phyloP scores from a whole-genome alignment of 2,113 vertebrate species.

The Charadrius vociferus region DNA sequence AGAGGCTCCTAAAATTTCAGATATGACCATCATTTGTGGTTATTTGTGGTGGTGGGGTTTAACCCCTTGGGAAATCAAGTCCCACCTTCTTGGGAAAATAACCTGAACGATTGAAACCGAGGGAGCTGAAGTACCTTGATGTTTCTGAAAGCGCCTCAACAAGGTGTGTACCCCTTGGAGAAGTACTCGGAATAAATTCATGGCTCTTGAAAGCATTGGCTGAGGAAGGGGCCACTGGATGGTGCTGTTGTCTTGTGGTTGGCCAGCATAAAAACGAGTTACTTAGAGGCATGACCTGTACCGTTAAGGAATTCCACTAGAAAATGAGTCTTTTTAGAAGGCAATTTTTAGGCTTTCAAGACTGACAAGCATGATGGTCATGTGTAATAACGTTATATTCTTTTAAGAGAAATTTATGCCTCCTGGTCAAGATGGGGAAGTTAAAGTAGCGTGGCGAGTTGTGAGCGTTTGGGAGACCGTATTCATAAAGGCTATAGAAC shows the following conservation, averaged over 20 bases:
- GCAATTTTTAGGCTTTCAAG: not conserved
- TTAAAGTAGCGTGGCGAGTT: not conserved
- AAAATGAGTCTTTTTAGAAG: not conserved
- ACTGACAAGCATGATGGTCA: not conserved
- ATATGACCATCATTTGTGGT: not conserved
- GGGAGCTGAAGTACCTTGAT: not conserved
- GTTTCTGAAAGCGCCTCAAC: not conserved
- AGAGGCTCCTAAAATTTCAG: not conserved
- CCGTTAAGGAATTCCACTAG: fast-evolving
- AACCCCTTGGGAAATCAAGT: not conserved
- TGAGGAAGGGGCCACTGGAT: constrained; percentile 22
- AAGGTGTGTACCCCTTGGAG: fast-evolving
- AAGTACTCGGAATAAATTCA: too few relatives aligned
- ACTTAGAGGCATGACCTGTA: not conserved
- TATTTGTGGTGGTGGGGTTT: not conserved
- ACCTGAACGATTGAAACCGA: fast-evolving
- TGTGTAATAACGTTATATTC: fast-evolving
- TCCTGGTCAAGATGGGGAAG: not conserved
- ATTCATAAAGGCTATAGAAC: not conserved
- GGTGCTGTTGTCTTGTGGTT: constrained; percentile 34
- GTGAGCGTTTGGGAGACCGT: not conserved
- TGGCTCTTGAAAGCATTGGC: not conserved
- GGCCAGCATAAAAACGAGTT: not conserved
- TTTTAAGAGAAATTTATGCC: not conserved
- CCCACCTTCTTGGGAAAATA: not conserved